Conservation (phyloP, 1,140 invertebrate genomes). For the Diplogasteroides magnus region DNA sequence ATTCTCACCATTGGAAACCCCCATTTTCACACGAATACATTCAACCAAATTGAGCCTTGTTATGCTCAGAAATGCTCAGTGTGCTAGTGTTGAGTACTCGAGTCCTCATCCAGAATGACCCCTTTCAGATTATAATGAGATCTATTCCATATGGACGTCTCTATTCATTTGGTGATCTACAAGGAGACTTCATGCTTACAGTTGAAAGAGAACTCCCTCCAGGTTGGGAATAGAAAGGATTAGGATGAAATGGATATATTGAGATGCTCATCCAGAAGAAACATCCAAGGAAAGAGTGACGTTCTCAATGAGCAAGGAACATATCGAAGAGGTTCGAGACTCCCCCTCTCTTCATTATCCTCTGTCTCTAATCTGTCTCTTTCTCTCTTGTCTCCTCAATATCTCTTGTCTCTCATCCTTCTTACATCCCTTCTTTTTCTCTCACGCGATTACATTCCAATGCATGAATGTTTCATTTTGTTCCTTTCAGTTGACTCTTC, state of each 20-base stretch:
- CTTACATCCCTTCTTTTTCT: no score
- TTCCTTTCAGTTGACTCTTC: conserved; percentile 39
- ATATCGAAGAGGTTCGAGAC: conserved; percentile 35
- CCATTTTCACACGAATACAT: no score
- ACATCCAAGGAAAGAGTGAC: conserved; percentile 39
- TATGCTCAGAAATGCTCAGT: no score
- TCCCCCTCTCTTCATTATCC: neutral
- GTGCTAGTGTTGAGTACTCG: no score
- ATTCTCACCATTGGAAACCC: no score
- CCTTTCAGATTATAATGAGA: conserved; percentile 41
- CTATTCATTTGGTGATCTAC: conserved; percentile 42
- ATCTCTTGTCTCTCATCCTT: no score
- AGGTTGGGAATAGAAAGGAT: conserved; percentile 9
- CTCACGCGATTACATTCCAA: no score
- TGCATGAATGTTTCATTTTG: neutral
- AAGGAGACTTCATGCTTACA: conserved; percentile 44
- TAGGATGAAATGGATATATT: no score
- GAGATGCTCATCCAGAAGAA: conserved; percentile 40
- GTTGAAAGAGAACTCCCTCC: conserved; percentile 30
- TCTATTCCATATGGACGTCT: conserved; percentile 40
- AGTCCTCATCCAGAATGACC: no score
- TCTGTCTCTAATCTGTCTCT: neutral
- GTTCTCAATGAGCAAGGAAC: conserved; percentile 37
- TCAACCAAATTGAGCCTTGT: no score
- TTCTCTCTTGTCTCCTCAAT: no score